phyloP scores from a whole-genome alignment of 2,113 vertebrate species.

The Archocentrus centrarchus region DNA sequence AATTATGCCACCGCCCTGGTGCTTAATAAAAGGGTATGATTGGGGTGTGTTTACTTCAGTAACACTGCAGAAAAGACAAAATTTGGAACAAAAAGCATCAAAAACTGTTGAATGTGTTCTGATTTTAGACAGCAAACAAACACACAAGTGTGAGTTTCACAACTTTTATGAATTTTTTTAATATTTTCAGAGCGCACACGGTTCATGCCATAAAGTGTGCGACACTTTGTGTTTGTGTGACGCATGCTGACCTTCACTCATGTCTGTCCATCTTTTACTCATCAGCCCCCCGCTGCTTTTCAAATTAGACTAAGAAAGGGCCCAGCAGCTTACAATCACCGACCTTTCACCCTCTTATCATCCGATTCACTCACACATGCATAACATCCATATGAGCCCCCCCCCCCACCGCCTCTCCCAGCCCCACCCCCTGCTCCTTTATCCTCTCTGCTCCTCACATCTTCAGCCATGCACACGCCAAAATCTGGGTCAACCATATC shows the following conservation, averaged over 20 bases:
- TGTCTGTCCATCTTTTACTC: constrained; percentile 61
- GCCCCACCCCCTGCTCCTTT: neutral
- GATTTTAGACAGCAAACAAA: neutral
- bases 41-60: neutral
- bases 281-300: constrained; percentile 59
- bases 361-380: constrained; percentile 59
- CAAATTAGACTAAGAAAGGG: constrained; percentile 49
- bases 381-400: constrained; percentile 35
- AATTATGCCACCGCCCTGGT: neutral
- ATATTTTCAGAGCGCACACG: neutral
- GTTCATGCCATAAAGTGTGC: neutral
- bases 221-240: neutral
- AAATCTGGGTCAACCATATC: constrained; percentile 82
- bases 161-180: neutral
- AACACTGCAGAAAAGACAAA: neutral
- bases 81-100: neutral
- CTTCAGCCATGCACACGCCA: constrained; percentile 39
- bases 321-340: constrained; percentile 21
- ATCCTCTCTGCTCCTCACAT: constrained; percentile 5
- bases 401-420: neutral
- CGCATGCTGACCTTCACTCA: constrained; percentile 36
- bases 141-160: neutral
- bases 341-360: constrained; percentile 47
- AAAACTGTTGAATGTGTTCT: neutral
- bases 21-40: neutral